phyloP scores from a whole-genome alignment of 2,888 invertebrate species.

The Agriotes lineatus region DNA sequence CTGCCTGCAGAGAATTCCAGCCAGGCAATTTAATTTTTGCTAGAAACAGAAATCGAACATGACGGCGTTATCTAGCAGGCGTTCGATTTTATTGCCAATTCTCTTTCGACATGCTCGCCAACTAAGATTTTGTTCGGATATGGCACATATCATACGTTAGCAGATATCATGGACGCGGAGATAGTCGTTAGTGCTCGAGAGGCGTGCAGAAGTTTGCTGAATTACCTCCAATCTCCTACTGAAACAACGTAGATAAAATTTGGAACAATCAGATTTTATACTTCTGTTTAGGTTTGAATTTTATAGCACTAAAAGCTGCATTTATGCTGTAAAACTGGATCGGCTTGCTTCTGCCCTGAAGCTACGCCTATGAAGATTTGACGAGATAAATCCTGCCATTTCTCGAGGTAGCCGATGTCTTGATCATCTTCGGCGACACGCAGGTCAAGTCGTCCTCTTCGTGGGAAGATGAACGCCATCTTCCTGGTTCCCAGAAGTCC shows the following conservation, averaged over 20 bases:
- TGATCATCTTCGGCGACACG: slow-evolving; percentile 31
- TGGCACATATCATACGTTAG: slow-evolving; percentile 20
- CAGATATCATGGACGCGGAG: slow-evolving; percentile 1
- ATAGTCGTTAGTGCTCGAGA: not conserved
- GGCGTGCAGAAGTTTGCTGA: slow-evolving; percentile 7
- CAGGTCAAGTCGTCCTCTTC: slow-evolving; percentile 23
- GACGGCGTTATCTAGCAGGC: slow-evolving; percentile 43
- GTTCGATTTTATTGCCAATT: slow-evolving; percentile 49
- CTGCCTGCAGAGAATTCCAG: not conserved
- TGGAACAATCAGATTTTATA: not conserved
- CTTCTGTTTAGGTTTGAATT: not conserved
- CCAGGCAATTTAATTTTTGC: not conserved
- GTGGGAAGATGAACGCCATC: slow-evolving; percentile 27
- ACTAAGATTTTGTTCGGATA: slow-evolving; percentile 48
- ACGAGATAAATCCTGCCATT: not conserved
- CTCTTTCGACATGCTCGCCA: slow-evolving; percentile 47
- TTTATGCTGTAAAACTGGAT: too few relatives aligned
- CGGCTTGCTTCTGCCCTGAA: not conserved
- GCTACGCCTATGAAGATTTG: not conserved
- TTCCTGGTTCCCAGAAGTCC: slow-evolving; percentile 12
- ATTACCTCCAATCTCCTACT: not conserved
- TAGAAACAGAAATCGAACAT: not conserved
- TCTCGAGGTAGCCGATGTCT: slow-evolving; percentile 1
- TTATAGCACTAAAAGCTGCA: too few relatives aligned
- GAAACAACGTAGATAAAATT: not conserved